Conservation (phyloP, 2,797 vertebrate genomes). For the Apodemus agrarius region DNA sequence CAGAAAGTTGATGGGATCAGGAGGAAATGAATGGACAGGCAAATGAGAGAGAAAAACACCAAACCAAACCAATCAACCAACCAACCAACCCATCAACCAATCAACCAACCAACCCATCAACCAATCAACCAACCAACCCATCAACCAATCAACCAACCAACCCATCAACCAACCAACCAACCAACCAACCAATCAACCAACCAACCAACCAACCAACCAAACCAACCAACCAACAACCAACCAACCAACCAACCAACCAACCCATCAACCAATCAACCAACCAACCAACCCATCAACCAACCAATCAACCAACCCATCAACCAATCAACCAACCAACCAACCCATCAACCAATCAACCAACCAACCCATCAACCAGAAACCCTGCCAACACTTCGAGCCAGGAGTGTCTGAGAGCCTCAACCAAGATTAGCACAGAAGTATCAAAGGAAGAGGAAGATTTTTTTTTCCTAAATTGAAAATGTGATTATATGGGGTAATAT, state of each 20-base stretch:
- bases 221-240: too few relatives aligned
- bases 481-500: background rate
- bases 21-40: constrained; percentile 2
- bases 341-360: too few relatives aligned
- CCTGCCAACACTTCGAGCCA: background rate
- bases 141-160: too few relatives aligned
- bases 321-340: background rate
- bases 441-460: background rate
- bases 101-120: too few relatives aligned
- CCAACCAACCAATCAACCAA: too few relatives aligned
- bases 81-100: too few relatives aligned
- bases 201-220: background rate
- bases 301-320: background rate
- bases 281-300: background rate
- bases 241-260: background rate
- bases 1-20: constrained; percentile 2
- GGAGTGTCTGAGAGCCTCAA: background rate
- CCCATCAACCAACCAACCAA: background rate
- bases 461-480: background rate
- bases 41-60: constrained; percentile 3
- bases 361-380: background rate
- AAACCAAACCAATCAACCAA: background rate
- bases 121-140: background rate
- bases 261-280: too few relatives aligned
- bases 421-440: background rate